Evolutionary conservation across 2,888 invertebrate genomes (phyloP).

Genomic region (Polylopha cassiicola): DNA sequence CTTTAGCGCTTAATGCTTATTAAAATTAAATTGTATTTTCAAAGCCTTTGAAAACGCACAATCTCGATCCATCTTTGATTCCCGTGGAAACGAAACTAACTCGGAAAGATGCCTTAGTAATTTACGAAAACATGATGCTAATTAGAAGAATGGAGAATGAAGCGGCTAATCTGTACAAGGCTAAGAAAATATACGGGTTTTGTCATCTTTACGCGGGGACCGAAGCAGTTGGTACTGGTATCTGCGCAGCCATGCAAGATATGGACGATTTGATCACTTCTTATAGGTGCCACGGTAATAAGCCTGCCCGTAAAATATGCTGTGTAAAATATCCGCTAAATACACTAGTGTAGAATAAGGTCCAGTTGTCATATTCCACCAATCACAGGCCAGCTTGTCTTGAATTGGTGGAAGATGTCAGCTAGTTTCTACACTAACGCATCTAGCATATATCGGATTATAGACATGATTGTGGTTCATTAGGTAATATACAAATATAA

Average conservation of each 20-base stretch:
- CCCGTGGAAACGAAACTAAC: slow-evolving; percentile 80
- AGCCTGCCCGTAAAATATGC: too few relatives aligned
- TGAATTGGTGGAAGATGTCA: too few relatives aligned
- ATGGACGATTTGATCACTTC: slow-evolving; percentile 91
- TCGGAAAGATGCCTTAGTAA: slow-evolving; percentile 85
- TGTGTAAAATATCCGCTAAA: too few relatives aligned
- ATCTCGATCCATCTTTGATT: slow-evolving; percentile 11
- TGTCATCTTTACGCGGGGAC: slow-evolving; percentile 93
- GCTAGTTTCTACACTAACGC: too few relatives aligned
- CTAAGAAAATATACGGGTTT: slow-evolving; percentile 92
- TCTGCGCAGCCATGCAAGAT: slow-evolving; percentile 85
- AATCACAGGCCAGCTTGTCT: too few relatives aligned
- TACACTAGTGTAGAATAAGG: too few relatives aligned
- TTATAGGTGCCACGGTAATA: slow-evolving; percentile 89
- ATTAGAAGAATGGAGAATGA: slow-evolving; percentile 92
- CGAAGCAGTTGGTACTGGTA: slow-evolving; percentile 81
- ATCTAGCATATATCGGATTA: too few relatives aligned
- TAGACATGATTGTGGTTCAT: too few relatives aligned
- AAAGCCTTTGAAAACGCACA: slow-evolving; percentile 12
- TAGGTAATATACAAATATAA: too few relatives aligned
- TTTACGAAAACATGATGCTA: slow-evolving; percentile 84
- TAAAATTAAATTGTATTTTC: not conserved
- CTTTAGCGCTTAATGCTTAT: too few relatives aligned
- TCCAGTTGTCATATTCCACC: too few relatives aligned
- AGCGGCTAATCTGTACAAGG: slow-evolving; percentile 93